phyloP scores from a whole-genome alignment of 2,888 invertebrate genomes.

The Cosmia pyralina region DNA sequence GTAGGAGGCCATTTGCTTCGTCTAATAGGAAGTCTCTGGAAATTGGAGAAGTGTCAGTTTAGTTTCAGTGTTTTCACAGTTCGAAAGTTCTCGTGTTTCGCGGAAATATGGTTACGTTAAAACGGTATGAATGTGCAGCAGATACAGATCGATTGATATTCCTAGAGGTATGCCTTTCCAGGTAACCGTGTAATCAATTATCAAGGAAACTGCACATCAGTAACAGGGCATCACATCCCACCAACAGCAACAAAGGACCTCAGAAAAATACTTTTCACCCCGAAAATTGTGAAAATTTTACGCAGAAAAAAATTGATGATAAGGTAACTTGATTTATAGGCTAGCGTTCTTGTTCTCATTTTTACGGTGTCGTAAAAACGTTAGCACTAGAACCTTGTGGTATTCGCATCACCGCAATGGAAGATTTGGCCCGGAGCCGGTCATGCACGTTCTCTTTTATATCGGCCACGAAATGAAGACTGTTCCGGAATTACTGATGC shows the following conservation, averaged over 20 bases:
- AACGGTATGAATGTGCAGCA: neutral
- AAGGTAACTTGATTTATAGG: constrained; percentile 51
- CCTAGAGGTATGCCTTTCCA: neutral
- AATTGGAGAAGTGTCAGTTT: constrained; percentile 56
- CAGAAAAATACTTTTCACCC: neutral
- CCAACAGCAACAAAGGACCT: constrained; percentile 11
- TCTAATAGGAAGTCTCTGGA: constrained; percentile 98
- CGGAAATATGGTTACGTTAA: neutral
- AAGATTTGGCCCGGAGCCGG: constrained; percentile 49
- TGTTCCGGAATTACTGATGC: constrained; percentile 29
- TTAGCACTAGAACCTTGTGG: constrained; percentile 54
- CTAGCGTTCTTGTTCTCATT: constrained; percentile 51
- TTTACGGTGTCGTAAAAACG: constrained; percentile 61
- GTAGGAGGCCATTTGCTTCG: constrained; percentile 99
- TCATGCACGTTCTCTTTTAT: constrained; percentile 49
- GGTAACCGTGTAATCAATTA: neutral
- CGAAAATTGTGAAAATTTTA: neutral
- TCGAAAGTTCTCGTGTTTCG: neutral
- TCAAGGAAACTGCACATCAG: neutral
- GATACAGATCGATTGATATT: neutral
- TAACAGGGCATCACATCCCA: neutral
- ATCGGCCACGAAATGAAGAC: constrained; percentile 40
- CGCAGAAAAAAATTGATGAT: constrained; percentile 36
- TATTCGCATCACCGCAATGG: constrained; percentile 54
- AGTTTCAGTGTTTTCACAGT: constrained; percentile 1